A percentile compares a stretch with the other conserved stretches of the same genome.
Evolutionary conservation across 2,113 vertebrate species (phyloP).

Genomic region (Misgurnus mizolepis): DNA sequence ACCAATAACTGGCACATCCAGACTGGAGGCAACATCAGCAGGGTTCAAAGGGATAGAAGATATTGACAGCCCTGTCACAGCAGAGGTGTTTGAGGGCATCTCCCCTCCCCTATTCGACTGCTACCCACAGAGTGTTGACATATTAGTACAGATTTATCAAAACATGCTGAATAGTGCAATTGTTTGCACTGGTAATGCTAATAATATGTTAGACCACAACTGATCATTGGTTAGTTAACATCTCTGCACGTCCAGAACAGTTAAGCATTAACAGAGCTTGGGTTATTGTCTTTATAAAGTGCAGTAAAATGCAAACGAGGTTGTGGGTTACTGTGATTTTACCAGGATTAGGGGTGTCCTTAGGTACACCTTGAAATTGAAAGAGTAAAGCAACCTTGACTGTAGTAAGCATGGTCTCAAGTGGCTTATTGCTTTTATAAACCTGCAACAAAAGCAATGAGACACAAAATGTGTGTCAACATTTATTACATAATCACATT

Average conservation of each 20-base stretch:
- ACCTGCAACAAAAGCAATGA: no score
- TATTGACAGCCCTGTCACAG: conserved; percentile 36
- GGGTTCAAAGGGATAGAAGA: conserved; percentile 31
- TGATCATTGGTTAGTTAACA: background rate
- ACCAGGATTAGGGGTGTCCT: background rate
- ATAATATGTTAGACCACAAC: background rate
- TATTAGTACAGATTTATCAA: conserved; percentile 26
- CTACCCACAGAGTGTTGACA: conserved; percentile 10
- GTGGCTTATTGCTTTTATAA: no score
- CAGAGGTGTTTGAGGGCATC: conserved; percentile 10
- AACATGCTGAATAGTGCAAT: background rate
- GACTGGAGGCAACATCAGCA: conserved; percentile 10
- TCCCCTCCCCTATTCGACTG: conserved; percentile 8
- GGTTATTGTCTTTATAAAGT: no score
- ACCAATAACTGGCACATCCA: conserved; percentile 33
- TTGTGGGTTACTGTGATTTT: background rate
- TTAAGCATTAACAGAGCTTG: no score
- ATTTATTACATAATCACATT: no score
- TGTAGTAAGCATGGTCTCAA: no score
- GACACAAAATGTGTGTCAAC: no score
- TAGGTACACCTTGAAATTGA: background rate
- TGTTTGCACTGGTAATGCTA: background rate
- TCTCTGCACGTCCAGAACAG: background rate
- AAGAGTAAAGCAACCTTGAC: background rate
- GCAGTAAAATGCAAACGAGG: background rate